A percentile compares a stretch with the other conserved stretches of the same genome.
Conservation (phyloP, 2,888 invertebrate genomes). For the Hypsopygia costalis region DNA sequence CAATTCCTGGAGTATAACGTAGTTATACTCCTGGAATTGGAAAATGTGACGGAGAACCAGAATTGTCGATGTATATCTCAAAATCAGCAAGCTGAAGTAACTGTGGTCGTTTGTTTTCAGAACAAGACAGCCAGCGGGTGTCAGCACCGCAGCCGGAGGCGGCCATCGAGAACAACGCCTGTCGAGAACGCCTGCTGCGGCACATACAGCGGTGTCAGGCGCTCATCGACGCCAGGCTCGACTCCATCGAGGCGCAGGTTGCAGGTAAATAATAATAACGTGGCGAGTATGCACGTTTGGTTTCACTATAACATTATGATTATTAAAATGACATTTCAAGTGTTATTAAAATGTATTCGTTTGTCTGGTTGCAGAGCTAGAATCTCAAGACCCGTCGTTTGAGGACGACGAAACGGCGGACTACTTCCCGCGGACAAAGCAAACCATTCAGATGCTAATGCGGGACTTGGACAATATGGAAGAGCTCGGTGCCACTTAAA, state of each 20-base stretch:
- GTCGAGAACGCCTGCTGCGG: conserved; percentile 87
- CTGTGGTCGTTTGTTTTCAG: too few species aligned
- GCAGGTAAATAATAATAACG: conserved; percentile 67
- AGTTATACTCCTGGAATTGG: too few species aligned
- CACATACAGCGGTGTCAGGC: conserved; percentile 89
- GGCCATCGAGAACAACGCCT: conserved; percentile 89
- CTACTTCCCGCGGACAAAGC: conserved; percentile 84
- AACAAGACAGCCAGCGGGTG: conserved; percentile 29
- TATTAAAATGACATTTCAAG: too few species aligned
- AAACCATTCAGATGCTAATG: conserved; percentile 87
- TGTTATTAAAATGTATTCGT: background rate
- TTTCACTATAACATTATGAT: too few species aligned
- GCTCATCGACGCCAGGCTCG: conserved; percentile 85
- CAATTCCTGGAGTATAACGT: too few species aligned
- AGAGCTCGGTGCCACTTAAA: conserved; percentile 71
- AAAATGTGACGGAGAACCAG: too few species aligned
- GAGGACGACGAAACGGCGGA: conserved; percentile 79
- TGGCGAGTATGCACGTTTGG: too few species aligned
- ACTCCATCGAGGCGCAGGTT: conserved; percentile 88
- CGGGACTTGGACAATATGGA: conserved; percentile 86
- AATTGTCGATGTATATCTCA: too few species aligned
- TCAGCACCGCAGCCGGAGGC: conserved; percentile 89
- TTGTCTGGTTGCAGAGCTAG: conserved; percentile 63
- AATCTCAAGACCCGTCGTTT: conserved; percentile 82
- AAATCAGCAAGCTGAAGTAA: too few species aligned